Conservation (phyloP, 2,888 invertebrate genomes). For the Dicyrtomina minuta region DNA sequence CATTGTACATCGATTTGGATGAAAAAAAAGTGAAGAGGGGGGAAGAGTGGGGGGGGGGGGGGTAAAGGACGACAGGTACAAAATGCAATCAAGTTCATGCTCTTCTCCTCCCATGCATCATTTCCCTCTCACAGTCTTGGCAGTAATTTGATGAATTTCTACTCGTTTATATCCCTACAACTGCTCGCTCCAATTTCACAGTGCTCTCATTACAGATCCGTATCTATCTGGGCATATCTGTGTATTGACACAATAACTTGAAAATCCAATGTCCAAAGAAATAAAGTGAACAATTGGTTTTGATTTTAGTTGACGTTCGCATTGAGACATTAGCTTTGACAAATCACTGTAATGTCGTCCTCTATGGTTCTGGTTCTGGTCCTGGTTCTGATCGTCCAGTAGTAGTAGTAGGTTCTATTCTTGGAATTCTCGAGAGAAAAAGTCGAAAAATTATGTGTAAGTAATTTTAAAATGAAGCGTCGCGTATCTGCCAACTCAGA, state of each 20-base stretch:
- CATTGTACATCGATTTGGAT: background rate
- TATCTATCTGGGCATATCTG: background rate
- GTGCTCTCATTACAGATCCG: too few relatives aligned
- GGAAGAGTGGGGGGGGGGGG: too few relatives aligned
- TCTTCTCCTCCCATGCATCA: conserved; percentile 27
- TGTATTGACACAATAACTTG: background rate
- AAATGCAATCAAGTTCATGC: conserved; percentile 29
- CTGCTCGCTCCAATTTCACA: too few relatives aligned
- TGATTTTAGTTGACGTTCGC: too few relatives aligned
- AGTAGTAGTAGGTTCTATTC: too few relatives aligned
- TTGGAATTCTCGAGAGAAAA: background rate
- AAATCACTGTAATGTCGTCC: too few relatives aligned
- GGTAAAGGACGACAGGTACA: conserved; percentile 26
- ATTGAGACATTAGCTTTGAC: too few relatives aligned
- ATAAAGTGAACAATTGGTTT: too few relatives aligned
- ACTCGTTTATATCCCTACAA: background rate
- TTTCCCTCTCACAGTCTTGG: conserved; percentile 14
- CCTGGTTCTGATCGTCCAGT: too few relatives aligned
- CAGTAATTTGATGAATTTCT: conserved; percentile 23
- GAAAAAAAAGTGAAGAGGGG: too few relatives aligned
- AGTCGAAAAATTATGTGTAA: background rate
- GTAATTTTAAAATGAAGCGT: conserved; percentile 35
- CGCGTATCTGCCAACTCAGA: conserved; percentile 35
- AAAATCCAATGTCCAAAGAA: too few relatives aligned
- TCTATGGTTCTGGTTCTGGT: too few relatives aligned